Evolutionary conservation across 1,140 invertebrate genomes (phyloP).

Genomic region (Drosophila nasuta): DNA sequence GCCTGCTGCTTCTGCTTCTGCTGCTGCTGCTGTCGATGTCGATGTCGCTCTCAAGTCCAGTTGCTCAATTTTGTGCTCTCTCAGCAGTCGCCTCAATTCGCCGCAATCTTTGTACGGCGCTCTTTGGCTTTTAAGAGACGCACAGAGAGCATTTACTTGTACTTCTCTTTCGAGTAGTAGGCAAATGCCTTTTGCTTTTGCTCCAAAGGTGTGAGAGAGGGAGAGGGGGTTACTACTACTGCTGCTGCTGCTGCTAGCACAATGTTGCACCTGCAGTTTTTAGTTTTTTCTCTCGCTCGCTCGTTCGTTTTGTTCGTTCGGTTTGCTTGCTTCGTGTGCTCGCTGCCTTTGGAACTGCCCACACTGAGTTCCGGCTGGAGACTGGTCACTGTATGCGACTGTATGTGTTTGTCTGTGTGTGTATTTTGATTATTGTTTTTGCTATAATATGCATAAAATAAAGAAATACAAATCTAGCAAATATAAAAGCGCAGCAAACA

Average conservation of each 20-base stretch:
- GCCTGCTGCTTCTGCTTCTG: constrained; percentile 21
- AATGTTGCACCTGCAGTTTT: constrained; percentile 68
- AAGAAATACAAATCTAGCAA: constrained; percentile 65
- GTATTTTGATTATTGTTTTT: constrained; percentile 61
- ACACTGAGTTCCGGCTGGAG: constrained; percentile 46
- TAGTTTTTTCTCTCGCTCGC: constrained; percentile 17
- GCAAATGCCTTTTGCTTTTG: constrained; percentile 12
- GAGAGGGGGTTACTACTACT: too few species aligned
- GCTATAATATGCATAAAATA: constrained; percentile 74
- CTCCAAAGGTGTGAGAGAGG: background rate
- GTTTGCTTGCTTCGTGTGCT: constrained; percentile 31
- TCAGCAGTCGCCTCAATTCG: constrained; percentile 45
- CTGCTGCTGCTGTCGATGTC: background rate
- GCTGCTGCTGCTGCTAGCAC: background rate
- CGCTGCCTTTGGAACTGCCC: constrained; percentile 57
- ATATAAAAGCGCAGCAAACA: constrained; percentile 16
- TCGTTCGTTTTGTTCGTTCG: constrained; percentile 33
- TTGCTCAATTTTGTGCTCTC: constrained; percentile 17
- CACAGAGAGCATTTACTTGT: constrained; percentile 35
- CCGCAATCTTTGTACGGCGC: constrained; percentile 56
- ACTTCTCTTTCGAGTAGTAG: constrained; percentile 47
- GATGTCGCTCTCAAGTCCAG: constrained; percentile 15
- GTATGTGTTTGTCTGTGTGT: constrained; percentile 10
- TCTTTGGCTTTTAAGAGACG: constrained; percentile 66
- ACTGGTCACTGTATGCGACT: constrained; percentile 51